Conservation (phyloP, 2,113 vertebrate species). For the Forbesichthys agassizii region DNA sequence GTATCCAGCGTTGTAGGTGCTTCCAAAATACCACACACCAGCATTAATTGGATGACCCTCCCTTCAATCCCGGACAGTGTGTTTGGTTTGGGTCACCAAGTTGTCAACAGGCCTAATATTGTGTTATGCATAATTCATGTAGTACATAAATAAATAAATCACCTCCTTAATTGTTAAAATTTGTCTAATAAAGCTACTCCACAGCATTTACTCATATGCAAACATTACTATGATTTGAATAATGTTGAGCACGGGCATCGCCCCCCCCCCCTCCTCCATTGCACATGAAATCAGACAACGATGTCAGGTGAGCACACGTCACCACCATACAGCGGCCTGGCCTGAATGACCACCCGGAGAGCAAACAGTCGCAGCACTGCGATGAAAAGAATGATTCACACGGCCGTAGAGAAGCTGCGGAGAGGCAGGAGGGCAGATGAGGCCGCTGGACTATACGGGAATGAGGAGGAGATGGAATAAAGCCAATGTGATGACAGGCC, state of each 20-base stretch:
- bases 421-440: conserved; percentile 13
- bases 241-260: too few relatives aligned
- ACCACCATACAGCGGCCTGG: background rate
- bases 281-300: background rate
- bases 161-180: too few relatives aligned
- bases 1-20: too few relatives aligned
- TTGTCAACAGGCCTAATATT: too few relatives aligned
- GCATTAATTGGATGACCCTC: too few relatives aligned
- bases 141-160: conserved; percentile 6
- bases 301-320: conserved; percentile 13
- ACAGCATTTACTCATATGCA: too few relatives aligned
- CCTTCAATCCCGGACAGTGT: too few relatives aligned
- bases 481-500: conserved; percentile 36
- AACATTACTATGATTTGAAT: too few relatives aligned
- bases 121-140: background rate
- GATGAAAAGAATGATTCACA: conserved; percentile 39
- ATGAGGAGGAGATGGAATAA: conserved; percentile 21
- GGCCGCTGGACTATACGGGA: background rate
- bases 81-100: too few relatives aligned
- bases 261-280: too few relatives aligned
- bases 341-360: background rate
- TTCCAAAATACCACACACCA: too few relatives aligned
- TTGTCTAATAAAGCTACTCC: too few relatives aligned
- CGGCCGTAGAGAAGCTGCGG: conserved; percentile 10
- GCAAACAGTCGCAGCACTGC: background rate